Percentiles rank a stretch among this genome's conserved stretches.
Conservation (phyloP, 2,888 invertebrate species). For the Helobdella robusta region DNA sequence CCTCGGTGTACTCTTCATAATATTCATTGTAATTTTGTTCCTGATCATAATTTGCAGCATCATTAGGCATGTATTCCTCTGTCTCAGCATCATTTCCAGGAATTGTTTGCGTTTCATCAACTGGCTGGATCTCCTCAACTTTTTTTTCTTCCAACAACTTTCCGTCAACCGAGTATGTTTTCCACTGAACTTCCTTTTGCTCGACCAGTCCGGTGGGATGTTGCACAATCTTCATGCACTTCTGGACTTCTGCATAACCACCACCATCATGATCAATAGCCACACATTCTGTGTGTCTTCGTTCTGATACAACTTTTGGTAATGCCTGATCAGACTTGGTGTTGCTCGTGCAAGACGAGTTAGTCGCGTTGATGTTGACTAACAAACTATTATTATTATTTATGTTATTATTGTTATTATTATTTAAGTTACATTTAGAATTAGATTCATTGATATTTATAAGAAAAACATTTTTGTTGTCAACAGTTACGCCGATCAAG, state of each 20-base stretch:
- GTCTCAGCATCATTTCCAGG: neutral
- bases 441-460: conserved; percentile 29
- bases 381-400: no score
- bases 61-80: neutral
- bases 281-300: conserved; percentile 22
- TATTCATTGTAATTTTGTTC: conserved; percentile 6
- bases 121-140: conserved; percentile 21
- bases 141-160: conserved; percentile 22
- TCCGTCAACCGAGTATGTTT: conserved; percentile 23
- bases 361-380: no score
- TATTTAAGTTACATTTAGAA: neutral
- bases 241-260: conserved; percentile 26
- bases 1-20: neutral
- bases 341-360: neutral
- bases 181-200: conserved; percentile 27
- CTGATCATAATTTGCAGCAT: neutral
- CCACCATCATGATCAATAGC: conserved; percentile 21
- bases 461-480: conserved; percentile 29
- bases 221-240: conserved; percentile 25
- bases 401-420: neutral
- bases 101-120: neutral
- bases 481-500: conserved; percentile 31
- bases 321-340: neutral
- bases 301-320: conserved; percentile 22
- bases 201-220: conserved; percentile 24